These are phyloP conservation scores for Lepidotrigona ventralis DNA, from an alignment of 1,140 invertebrate genomes.

Conservation along the genomic window DNA sequence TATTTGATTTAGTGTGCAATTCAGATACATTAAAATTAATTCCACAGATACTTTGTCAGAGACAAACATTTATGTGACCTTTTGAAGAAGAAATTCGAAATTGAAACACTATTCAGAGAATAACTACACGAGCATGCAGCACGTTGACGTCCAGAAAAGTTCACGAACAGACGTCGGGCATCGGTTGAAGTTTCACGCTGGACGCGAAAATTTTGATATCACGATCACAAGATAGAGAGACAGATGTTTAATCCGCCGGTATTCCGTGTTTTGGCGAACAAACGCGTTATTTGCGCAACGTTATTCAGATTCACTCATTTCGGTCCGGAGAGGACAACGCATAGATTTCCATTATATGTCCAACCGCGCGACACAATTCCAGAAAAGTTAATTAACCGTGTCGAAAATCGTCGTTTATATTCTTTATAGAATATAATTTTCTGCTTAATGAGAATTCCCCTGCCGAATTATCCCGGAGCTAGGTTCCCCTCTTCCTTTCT, in stretches of 20 bases:
- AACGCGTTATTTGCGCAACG: neutral
- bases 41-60: too few relatives aligned
- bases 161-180: neutral
- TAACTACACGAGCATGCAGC: too few relatives aligned
- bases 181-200: neutral
- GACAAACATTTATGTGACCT: too few relatives aligned
- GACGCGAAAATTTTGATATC: neutral
- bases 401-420: neutral
- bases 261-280: neutral
- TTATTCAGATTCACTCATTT: neutral
- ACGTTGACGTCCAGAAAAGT: too few relatives aligned
- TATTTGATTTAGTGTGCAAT: too few relatives aligned
- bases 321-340: neutral
- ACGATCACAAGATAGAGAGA: too few relatives aligned
- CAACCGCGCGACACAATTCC: neutral
- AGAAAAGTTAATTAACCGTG: conserved; percentile 7
- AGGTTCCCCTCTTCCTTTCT: neutral
- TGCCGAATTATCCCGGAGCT: neutral
- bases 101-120: too few relatives aligned
- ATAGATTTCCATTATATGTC: too few relatives aligned
- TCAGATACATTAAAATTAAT: too few relatives aligned
- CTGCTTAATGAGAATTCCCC: neutral
- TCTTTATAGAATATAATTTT: neutral
- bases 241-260: neutral
- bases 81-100: too few relatives aligned